A percentile compares a stretch with the other conserved stretches of the same genome.
Evolutionary conservation across 2,113 vertebrate species (phyloP).

Genomic region (Xenus cinereus): DNA sequence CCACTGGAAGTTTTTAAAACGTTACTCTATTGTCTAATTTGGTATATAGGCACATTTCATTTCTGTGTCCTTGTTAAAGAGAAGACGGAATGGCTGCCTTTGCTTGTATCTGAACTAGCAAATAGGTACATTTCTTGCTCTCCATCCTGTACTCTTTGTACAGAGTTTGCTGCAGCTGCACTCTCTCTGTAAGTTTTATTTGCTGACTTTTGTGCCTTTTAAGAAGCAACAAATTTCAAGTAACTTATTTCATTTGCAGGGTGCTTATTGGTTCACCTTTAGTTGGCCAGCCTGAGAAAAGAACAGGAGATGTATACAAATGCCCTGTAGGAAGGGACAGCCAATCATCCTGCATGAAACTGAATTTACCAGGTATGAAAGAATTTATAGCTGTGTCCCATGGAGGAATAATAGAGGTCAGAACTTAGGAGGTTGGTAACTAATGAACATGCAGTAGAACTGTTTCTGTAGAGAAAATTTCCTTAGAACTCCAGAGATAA

Average conservation of each 20-base stretch:
- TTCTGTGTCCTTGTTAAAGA: neutral
- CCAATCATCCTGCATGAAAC: conserved; percentile 79
- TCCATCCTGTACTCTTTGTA: neutral
- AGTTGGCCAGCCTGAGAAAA: conserved; percentile 86
- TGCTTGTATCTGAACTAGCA: neutral
- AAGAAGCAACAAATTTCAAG: neutral
- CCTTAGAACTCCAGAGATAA: neutral
- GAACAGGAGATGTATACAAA: conserved; percentile 96
- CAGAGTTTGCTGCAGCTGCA: neutral
- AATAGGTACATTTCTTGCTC: neutral
- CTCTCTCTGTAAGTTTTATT: neutral
- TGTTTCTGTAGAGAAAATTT: neutral
- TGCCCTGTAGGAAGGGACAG: conserved; percentile 81
- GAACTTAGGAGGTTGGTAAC: neutral
- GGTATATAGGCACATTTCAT: neutral
- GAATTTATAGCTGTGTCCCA: neutral
- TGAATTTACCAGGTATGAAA: conserved; percentile 86
- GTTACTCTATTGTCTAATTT: neutral
- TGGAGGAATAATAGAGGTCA: neutral
- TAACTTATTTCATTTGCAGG: conserved; percentile 75
- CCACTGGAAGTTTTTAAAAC: neutral
- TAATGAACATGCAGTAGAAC: neutral
- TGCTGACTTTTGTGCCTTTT: neutral
- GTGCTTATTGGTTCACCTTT: conserved; percentile 94
- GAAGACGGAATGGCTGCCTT: neutral